Evolutionary conservation across 2,113 vertebrate species (phyloP).

Genomic region (Bucco capensis): DNA sequence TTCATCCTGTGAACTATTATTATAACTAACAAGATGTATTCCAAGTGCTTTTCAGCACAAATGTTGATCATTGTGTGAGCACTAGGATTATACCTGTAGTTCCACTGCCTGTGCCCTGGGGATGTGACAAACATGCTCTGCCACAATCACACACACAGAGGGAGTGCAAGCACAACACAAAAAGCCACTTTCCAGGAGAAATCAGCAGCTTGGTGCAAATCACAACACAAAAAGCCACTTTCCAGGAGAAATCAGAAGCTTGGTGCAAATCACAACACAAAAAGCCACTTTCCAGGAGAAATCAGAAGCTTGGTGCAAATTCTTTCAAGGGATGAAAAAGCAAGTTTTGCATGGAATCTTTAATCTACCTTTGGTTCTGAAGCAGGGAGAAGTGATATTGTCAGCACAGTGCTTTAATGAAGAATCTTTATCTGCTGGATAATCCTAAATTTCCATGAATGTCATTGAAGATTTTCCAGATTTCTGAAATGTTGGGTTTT

Average conservation of each 20-base stretch:
- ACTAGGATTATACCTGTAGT: not conserved
- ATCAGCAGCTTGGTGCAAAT: too few species aligned
- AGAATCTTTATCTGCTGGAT: not conserved
- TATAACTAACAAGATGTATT: not conserved
- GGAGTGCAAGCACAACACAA: not conserved
- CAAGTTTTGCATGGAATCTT: not conserved
- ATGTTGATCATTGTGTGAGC: not conserved
- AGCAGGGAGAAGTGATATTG: not conserved
- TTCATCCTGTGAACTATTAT: slow-evolving; percentile 27
- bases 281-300: not conserved
- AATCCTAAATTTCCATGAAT: not conserved
- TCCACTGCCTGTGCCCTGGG: not conserved
- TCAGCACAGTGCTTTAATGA: not conserved
- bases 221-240: not conserved
- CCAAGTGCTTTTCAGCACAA: slow-evolving; percentile 11
- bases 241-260: not conserved
- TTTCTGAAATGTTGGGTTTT: not conserved
- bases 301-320: not conserved
- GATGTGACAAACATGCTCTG: not conserved
- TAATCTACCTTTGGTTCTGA: not conserved
- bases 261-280: not conserved
- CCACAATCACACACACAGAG: not conserved
- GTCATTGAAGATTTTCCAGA: not conserved
- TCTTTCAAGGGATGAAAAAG: not conserved
- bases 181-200: not conserved